phyloP scores from a whole-genome alignment of 2,888 invertebrate species.

The Philereme vetulata region DNA sequence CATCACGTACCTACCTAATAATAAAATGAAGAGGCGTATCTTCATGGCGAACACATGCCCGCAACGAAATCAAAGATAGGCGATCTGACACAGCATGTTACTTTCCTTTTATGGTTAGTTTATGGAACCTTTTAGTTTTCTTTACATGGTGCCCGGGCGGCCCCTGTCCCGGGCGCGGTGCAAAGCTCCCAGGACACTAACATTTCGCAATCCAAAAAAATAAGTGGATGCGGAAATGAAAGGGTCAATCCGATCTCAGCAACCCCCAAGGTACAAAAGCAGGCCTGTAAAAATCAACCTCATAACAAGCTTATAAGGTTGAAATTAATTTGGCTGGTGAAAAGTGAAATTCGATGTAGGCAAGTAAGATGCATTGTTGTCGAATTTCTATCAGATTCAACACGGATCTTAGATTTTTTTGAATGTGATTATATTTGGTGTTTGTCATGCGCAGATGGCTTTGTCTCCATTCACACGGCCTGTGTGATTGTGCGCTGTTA shows the following conservation, averaged over 20 bases:
- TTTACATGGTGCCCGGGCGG: background rate
- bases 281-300: background rate
- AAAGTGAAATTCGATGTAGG: slow-evolving; percentile 4
- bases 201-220: slow-evolving; percentile 52
- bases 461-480: slow-evolving; percentile 26
- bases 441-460: slow-evolving; percentile 19
- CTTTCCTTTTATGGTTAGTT: background rate
- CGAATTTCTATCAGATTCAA: slow-evolving; percentile 15
- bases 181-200: slow-evolving; percentile 21
- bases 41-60: background rate
- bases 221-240: slow-evolving; percentile 54
- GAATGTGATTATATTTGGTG: slow-evolving; percentile 17
- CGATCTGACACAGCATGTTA: background rate
- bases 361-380: slow-evolving; percentile 15
- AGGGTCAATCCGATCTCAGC: slow-evolving; percentile 58
- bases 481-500: background rate
- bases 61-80: background rate
- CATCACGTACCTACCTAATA: no score
- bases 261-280: slow-evolving; percentile 36
- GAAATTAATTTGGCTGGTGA: background rate
- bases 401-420: slow-evolving; percentile 19
- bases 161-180: slow-evolving; percentile 6
- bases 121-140: background rate
- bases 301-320: background rate
- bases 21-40: no score